A percentile compares a stretch with the other conserved stretches of the same genome.
These are phyloP conservation scores for Galemys pyrenaicus DNA, from an alignment of 2,113 vertebrate species.

Conservation along the genomic window DNA sequence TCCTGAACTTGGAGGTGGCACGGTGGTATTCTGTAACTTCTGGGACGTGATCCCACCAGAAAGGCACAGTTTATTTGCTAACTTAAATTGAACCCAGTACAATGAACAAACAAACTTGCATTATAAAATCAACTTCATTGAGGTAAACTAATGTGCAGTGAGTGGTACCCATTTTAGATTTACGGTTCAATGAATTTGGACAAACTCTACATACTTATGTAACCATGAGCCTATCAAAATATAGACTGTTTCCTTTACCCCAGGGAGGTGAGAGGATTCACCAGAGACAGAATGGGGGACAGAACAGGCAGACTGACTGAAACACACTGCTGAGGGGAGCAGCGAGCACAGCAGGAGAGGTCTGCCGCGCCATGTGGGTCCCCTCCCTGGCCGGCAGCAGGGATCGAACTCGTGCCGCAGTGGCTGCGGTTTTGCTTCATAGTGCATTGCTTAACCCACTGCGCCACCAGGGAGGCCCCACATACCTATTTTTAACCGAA, in stretches of 20 bases:
- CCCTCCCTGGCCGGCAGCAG: no score
- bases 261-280: background rate
- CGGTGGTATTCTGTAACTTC: background rate
- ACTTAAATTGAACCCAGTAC: background rate
- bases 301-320: no score
- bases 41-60: background rate
- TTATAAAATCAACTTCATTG: background rate
- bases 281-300: no score
- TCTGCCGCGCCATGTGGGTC: no score
- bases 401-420: no score
- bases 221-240: background rate
- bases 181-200: background rate
- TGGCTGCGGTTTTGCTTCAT: no score
- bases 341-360: no score
- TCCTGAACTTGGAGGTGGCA: background rate
- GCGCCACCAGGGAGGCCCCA: background rate
- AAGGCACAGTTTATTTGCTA: background rate
- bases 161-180: background rate
- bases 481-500: background rate
- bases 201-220: background rate
- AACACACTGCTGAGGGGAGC: no score
- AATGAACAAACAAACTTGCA: background rate
- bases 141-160: background rate
- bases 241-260: background rate
- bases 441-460: no score